Base-by-base conservation (phyloP, 1,140 invertebrate species). In the Tetramorium parvispinum region DNA sequence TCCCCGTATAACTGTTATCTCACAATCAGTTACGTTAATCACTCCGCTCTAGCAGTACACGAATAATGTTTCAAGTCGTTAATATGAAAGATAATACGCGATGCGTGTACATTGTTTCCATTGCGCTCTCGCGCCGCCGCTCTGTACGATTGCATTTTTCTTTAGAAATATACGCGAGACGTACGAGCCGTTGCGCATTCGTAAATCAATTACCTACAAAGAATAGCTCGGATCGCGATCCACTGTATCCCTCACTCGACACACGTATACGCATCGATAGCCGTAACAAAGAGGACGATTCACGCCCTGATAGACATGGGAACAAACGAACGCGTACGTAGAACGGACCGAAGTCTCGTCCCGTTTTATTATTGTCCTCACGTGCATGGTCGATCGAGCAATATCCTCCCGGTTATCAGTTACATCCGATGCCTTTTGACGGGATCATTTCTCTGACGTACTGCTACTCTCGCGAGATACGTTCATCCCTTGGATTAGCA, bases 371-470 rank as follows among this genome's bases (percentile, higher is more conserved):
- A 79, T 79, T 40, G 21, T 81, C 55, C 63, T 55, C 78, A 7
- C 49, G 37, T 21, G 24, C 43, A 37, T 32, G n/a, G 61, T 27
- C 76, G 40, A 8, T 55, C 49, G 21, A 49, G 49, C 63, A 40
- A 53, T 66, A 81, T 55, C 77, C 2, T 61, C 10, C 46, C 10
- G 21, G 63, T 81, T 81, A 81, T 81, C 78, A 55, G 49, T 68
- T 32, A 81, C 77, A 81, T 27, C n/a, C 63, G 77, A 53, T 32
- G 49, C 61, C 11, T 10, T 43, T 55, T 8, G 32, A 66, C 11
- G 59, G 16, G n/a, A n/a, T 40, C 32, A 21, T 7, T 68, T 68
- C 32, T 81, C 66, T 27, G 63, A 57, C 27, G 43, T 21, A 27
- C 21, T 3, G 32, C 32, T 27, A 2, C 27, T 1, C n/a, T 24